These are phyloP conservation scores for Craseonycteris thonglongyai DNA, from an alignment of 2,113 vertebrate species.

Conservation along the genomic window DNA sequence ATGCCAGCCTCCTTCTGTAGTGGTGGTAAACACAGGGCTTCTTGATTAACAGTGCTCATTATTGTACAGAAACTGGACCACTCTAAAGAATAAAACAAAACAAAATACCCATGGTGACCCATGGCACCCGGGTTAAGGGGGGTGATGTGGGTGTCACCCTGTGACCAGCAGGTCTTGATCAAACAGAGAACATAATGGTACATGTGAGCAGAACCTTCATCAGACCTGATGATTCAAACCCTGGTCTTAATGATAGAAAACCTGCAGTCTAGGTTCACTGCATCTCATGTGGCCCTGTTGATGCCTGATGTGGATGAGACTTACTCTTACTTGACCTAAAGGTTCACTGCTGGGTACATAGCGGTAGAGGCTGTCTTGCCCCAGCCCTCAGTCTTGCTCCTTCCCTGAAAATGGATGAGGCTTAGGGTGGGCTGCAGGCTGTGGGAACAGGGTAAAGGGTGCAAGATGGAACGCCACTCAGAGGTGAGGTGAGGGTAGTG, in stretches of 20 bases:
- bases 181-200: neutral
- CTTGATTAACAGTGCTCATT: neutral
- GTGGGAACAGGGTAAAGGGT: neutral
- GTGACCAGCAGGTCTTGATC: neutral
- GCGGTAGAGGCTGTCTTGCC: too few species aligned
- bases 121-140: rapidly evolving
- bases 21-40: neutral
- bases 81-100: neutral
- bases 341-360: neutral
- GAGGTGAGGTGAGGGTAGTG: neutral
- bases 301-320: neutral
- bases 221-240: neutral
- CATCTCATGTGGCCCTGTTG: neutral
- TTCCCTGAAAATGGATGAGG: neutral
- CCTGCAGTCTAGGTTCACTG: neutral
- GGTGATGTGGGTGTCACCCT: neutral
- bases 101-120: neutral
- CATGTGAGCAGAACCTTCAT: neutral
- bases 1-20: neutral
- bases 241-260: neutral
- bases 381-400: neutral
- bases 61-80: neutral
- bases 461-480: neutral
- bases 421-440: neutral
- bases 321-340: neutral